Evolutionary conservation across 2,797 vertebrate genomes (phyloP), one percentile per base, ranked within the genome.

Genomic region (Antennarius maculatus): DNA sequence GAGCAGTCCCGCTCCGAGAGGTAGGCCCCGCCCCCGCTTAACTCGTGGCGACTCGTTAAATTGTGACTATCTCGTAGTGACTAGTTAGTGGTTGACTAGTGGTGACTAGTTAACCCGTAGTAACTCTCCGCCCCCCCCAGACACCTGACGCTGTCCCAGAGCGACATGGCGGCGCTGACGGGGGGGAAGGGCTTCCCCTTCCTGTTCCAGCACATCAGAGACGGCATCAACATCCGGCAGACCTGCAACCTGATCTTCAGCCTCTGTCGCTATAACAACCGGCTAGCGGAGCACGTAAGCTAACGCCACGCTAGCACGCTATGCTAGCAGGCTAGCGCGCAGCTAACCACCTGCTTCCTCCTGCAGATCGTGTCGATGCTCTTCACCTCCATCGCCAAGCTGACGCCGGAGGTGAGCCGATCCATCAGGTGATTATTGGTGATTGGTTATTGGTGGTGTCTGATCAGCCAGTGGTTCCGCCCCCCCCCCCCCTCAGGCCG

Each of bases 181-280:
- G 97, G 97, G 77, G 97, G 97, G 74, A 99, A 99, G 92, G 97
- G 97, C 4, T 99, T 99, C 91, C 97, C 97, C 66, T 99, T 99
- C 94, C 93, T 99, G 68, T 99, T 99, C 90, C 97, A 99, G 94
- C 97, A 99, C 93, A 99, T 99, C 92, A 90, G 97, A 64, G 97
- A 99, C 76, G 96, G 97, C 76, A 99, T 99, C 93, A 99, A 99
- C 92, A 98, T 99, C 93, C 88, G 97, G 60, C 97, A 99, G 86
- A 98, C 97, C 27, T 99, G 97, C 84, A 99, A 99, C 93, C 95
- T 99, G 82, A 99, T 99, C 89, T 99, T 99, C 92, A 99, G 97
- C 85, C 94, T 99, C 71, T 98, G 97, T 80, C 96, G 97, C 69
- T 99, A 99, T 66, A 99, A 98, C 89, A 99, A 98, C 92, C 94